A percentile compares a stretch with the other conserved stretches of the same genome.
Evolutionary conservation across 2,888 invertebrate genomes (phyloP).

Genomic region (Lepetodrilus schrolli): DNA sequence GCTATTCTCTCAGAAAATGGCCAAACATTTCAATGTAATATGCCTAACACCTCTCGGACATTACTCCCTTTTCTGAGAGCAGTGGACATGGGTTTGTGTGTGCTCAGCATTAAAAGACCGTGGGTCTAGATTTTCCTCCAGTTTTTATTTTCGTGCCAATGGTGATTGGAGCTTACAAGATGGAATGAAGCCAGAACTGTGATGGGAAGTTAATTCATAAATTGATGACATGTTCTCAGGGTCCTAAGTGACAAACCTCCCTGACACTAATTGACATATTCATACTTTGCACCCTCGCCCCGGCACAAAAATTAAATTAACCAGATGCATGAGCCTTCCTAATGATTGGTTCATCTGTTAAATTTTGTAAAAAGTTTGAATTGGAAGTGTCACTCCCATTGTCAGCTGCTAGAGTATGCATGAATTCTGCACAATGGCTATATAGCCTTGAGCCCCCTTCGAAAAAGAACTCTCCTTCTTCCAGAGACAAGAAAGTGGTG

Average conservation of each 20-base stretch:
- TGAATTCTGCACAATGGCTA: conserved; percentile 33
- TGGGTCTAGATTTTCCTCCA: not conserved
- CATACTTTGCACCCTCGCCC: conserved; percentile 36
- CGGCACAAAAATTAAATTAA: conserved; percentile 42
- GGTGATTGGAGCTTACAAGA: not conserved
- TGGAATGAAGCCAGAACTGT: not conserved
- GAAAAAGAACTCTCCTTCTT: too few species aligned
- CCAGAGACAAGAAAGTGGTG: conserved; percentile 23
- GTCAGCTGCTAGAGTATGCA: conserved; percentile 32
- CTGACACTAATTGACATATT: conserved; percentile 44
- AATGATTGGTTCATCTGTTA: conserved; percentile 42
- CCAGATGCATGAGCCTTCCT: conserved; percentile 36
- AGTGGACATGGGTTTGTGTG: not conserved
- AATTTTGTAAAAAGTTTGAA: conserved; percentile 28
- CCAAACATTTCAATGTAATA: not conserved
- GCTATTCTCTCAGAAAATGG: not conserved
- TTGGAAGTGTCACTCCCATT: conserved; percentile 35
- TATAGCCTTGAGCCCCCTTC: not conserved
- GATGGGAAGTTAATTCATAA: conserved; percentile 36
- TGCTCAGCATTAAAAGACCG: not conserved
- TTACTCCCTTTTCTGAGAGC: not conserved
- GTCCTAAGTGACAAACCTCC: conserved; percentile 20
- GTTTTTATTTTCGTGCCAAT: not conserved
- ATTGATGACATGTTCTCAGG: conserved; percentile 29
- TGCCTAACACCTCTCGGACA: not conserved